These are phyloP conservation scores for Hirtodrosophila confusa DNA, from an alignment of 2,888 invertebrate species.

Conservation along the genomic window DNA sequence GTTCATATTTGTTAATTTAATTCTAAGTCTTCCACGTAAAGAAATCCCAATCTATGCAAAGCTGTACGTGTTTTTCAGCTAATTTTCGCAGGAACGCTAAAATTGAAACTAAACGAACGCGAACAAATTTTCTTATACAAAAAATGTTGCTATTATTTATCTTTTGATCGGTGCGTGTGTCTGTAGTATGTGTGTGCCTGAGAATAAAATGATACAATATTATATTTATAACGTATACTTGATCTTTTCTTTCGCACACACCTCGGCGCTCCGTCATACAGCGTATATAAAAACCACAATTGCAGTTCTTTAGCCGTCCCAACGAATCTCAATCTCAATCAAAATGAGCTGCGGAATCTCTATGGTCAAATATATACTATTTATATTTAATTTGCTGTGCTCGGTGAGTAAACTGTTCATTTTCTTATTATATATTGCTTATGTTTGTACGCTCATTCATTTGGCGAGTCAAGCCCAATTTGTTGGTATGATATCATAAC, in stretches of 20 bases:
- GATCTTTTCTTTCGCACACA: constrained; percentile 15
- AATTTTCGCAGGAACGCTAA: constrained; percentile 22
- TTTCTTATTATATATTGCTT: constrained; percentile 3
- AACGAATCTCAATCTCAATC: constrained; percentile 62
- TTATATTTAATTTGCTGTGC: constrained; percentile 91
- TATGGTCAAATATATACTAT: constrained; percentile 92
- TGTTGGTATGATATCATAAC: constrained; percentile 58
- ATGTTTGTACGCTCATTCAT: constrained; percentile 7
- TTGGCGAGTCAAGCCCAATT: constrained; percentile 24
- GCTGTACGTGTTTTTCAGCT: constrained; percentile 52
- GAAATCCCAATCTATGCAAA: constrained; percentile 27
- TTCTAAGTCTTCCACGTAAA: constrained; percentile 35
- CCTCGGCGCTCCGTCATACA: constrained; percentile 15
- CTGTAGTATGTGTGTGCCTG: constrained; percentile 31
- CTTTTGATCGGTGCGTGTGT: constrained; percentile 24
- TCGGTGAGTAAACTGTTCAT: constrained; percentile 87
- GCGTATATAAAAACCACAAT: constrained; percentile 24
- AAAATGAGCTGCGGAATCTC: constrained; percentile 90
- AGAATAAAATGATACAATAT: constrained; percentile 44
- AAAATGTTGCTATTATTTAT: constrained; percentile 31
- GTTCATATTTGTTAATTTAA: constrained; percentile 45
- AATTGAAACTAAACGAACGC: constrained; percentile 5
- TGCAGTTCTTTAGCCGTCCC: constrained; percentile 48
- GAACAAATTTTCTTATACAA: constrained; percentile 28
- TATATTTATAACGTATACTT: constrained; percentile 29